phyloP scores from a whole-genome alignment of 2,797 vertebrate genomes.

The Protonibea diacanthus region DNA sequence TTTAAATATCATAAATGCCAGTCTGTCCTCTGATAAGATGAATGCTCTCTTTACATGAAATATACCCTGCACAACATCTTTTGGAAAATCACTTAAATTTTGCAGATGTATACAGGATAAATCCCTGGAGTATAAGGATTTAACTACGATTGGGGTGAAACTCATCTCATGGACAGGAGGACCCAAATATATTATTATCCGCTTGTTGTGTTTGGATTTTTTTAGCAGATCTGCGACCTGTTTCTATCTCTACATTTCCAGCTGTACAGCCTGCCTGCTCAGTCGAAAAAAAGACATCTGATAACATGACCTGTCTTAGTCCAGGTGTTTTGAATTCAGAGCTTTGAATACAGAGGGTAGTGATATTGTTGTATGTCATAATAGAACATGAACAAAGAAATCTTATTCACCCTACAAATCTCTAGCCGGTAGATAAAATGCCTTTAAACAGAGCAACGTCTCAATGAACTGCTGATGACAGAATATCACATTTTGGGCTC shows the following conservation, averaged over 20 bases:
- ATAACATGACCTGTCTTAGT: background rate
- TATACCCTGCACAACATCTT: background rate
- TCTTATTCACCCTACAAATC: too few species aligned
- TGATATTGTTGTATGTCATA: too few species aligned
- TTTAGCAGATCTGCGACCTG: background rate
- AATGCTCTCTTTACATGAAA: background rate
- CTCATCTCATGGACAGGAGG: background rate
- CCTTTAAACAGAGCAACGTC: background rate
- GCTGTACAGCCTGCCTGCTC: background rate
- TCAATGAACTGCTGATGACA: background rate
- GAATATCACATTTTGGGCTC: constrained; percentile 1
- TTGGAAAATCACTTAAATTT: background rate
- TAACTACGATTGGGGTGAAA: background rate
- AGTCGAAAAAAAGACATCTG: background rate
- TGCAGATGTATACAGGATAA: background rate
- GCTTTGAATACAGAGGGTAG: background rate
- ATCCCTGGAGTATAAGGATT: background rate
- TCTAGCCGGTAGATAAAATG: background rate
- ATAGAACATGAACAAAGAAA: background rate
- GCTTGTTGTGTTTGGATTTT: background rate
- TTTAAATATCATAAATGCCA: background rate
- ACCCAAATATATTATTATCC: background rate
- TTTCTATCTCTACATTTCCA: background rate
- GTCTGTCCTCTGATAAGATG: background rate
- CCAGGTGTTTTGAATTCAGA: background rate